A percentile compares a stretch with the other conserved stretches of the same genome.
Evolutionary conservation across 2,888 invertebrate genomes (phyloP).

Genomic region (Rhingia campestris): DNA sequence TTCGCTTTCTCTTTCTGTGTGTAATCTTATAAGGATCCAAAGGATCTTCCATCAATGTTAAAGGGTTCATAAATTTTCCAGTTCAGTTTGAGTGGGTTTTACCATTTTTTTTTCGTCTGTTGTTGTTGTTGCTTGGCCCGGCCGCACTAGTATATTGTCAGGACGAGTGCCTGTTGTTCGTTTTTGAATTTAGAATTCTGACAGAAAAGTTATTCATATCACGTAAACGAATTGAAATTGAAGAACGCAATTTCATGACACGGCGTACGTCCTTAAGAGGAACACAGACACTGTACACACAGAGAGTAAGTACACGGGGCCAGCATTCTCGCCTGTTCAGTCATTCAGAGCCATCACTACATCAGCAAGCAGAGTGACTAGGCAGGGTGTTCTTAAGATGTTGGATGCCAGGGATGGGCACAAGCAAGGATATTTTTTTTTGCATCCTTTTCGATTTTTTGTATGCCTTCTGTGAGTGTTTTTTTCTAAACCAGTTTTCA

Average conservation of each 20-base stretch:
- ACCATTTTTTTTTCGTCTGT: background rate
- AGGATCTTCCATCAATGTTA: conserved; percentile 72
- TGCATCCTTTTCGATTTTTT: conserved; percentile 43
- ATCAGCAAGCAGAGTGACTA: conserved; percentile 21
- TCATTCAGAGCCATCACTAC: conserved; percentile 56
- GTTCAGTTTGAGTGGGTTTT: conserved; percentile 44
- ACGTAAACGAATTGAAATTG: conserved; percentile 74
- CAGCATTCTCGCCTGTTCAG: conserved; percentile 46
- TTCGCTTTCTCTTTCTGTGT: conserved; percentile 18
- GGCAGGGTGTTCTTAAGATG: conserved; percentile 13
- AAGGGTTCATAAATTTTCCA: conserved; percentile 73
- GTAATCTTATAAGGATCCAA: conserved; percentile 68
- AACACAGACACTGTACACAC: conserved; percentile 41
- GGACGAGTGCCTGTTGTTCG: conserved; percentile 43
- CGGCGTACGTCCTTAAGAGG: conserved; percentile 66
- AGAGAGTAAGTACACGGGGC: conserved; percentile 33
- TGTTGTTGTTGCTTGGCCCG: conserved; percentile 21
- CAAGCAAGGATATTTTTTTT: conserved; percentile 50
- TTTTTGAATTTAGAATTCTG: conserved; percentile 68
- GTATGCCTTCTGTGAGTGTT: conserved; percentile 22
- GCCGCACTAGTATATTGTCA: conserved; percentile 10
- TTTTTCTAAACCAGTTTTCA: conserved; percentile 41
- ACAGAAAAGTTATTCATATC: conserved; percentile 70
- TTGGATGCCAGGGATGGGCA: conserved; percentile 11
- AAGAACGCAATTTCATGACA: conserved; percentile 73